Base-by-base conservation (phyloP, 2,888 invertebrate species). In the Lithophane ornitopus region DNA sequence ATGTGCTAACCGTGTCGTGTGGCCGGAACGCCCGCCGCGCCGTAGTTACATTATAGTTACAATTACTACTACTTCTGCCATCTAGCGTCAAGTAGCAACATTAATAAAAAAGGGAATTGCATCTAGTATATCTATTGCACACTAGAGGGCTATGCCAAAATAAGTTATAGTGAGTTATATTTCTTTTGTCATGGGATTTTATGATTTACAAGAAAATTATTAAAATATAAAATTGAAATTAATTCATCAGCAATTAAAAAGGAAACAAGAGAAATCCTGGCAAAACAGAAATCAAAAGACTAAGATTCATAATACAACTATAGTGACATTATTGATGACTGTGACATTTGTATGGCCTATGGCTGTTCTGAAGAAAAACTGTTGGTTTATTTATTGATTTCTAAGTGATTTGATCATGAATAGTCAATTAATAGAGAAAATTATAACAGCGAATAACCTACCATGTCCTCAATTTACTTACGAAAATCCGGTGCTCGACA, bases 401-500 rank as follows among this genome's bases (percentile, higher is more conserved):
- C 0, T 11, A 26, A 14, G 26, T 28, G 1, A 56, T 34, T 61
- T 26, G 6, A 59, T 28, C 22, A 83, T 95, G 95, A 95, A 95
- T 86, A 93, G 89, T 71, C 91, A 94, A 78, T 82, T 94, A 67
- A 93, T 96, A 81, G 89, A 93, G 79, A 95, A 94, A 88, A 87
- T 95, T 3, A 95, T 95, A 59, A 91, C 90, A 81, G 82, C 90
- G 11, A 92, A 91, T 78, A 91, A 92, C 72, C 87, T 90, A 67
- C 73, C 82, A 2, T 94, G 94, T 61, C 94, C 95, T 39, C 89
- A 90, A 68, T 91, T 95, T 22, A 85, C 85, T 0, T 96, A 92
- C 81, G 89, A 93, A 74, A 95, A 95, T 82, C 94, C 95, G 28
- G 86, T 95, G 19, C 85, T 96, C 0, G 95, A 96, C 76, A 91